Evolutionary conservation across 1,140 invertebrate genomes (phyloP).

Genomic region (Tetranychus urticae): DNA sequence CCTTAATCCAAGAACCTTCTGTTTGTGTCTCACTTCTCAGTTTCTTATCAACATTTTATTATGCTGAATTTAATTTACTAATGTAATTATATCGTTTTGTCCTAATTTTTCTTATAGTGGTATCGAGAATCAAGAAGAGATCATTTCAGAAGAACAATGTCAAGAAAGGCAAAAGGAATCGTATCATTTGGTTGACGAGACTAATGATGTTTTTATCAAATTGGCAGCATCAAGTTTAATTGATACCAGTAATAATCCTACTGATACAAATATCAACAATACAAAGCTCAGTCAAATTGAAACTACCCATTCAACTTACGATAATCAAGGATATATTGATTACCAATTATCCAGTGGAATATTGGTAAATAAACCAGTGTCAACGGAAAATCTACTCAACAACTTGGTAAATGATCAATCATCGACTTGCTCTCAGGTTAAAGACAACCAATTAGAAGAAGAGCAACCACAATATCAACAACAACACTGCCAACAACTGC

Average conservation of each 20-base stretch:
- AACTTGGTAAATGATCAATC: background rate
- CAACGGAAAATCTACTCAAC: background rate
- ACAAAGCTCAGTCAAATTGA: too few species aligned
- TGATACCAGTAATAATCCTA: background rate
- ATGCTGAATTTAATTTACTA: too few species aligned
- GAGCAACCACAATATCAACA: background rate
- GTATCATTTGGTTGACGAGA: background rate
- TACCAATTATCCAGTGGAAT: too few species aligned
- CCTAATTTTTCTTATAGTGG: conserved; percentile 37
- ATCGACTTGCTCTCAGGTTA: background rate
- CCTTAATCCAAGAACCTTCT: background rate
- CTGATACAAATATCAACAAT: background rate
- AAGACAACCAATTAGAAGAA: background rate
- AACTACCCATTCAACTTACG: too few species aligned
- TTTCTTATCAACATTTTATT: too few species aligned
- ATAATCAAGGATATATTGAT: too few species aligned
- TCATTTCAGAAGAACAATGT: conserved; percentile 35
- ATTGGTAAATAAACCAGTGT: background rate
- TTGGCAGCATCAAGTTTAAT: background rate
- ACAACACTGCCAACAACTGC: conserved; percentile 1
- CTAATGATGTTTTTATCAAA: background rate
- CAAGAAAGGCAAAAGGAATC: background rate
- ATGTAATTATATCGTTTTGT: background rate
- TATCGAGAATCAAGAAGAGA: conserved; percentile 57
- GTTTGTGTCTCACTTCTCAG: background rate